Base-by-base conservation (phyloP, 2,113 vertebrate genomes). In the Procavia capensis region DNA sequence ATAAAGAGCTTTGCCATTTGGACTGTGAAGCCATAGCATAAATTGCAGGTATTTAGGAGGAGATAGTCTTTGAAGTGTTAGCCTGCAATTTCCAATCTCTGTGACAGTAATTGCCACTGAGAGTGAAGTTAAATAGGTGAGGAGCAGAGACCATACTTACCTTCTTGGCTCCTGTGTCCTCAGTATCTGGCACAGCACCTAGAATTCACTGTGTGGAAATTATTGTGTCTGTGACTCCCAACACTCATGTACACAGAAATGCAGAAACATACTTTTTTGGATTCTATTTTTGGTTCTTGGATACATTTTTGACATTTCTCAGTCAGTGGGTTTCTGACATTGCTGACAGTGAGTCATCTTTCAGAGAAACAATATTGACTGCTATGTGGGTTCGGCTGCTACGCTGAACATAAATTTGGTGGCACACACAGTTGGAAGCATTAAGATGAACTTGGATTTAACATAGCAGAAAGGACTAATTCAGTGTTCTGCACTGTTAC, bases 291-390 rank as follows among this genome's bases (percentile, higher is more conserved):
- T 41, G 22, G 72, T 31, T 22, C 14, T 74, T 10, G 31, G 25
- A 61, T 72, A 50, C 29, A 70, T 63, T 63, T 68, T 80, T 50
- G 29, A n/a, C 63, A 70, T 61, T 90, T 95, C 74, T 17, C 43
- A 79, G 27, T 90, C 57, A 50, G 13, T 64, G 39, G 57, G 74
- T 36, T 90, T 97, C 47, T 74, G 68, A 70, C 75, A 88, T 72
- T 29, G 34, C 57, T 79, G 68, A 39, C 4, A 66, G 39, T 66
- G 78, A 91, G 31, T 81, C 72, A 94, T 81, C 41, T 11, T 90
- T 91, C 43, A 85, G n/a, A 78, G 57, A 97, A 96, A 78, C n/a
- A n/a, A 50, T 80, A 27, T 83, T 70, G 57, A 59, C 74, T 80
- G 85, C 75, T 72, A 45, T 25, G n/a, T 66, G 64, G 45, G 3